Evolutionary conservation across 2,113 vertebrate species (phyloP).

Genomic region (Gobius niger): DNA sequence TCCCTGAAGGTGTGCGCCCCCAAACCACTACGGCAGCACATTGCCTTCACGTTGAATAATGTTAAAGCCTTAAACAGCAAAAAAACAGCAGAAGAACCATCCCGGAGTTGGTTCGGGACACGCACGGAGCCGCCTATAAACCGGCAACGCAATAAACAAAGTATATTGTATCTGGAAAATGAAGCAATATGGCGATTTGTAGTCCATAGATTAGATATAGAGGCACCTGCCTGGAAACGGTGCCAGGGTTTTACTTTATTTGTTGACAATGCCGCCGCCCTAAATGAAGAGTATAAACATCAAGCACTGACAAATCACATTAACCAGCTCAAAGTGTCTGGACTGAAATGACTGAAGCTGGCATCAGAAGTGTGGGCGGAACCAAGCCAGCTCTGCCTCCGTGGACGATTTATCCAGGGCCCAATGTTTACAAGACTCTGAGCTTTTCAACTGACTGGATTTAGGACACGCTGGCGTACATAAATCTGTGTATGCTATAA

Average conservation of each 20-base stretch:
- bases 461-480: conserved; percentile 30
- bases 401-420: conserved; percentile 47
- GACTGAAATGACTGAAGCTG: conserved; percentile 49
- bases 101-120: not conserved
- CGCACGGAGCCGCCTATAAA: not conserved
- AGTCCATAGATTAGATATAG: conserved; percentile 18
- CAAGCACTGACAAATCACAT: conserved; percentile 52
- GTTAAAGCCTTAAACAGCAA: not conserved
- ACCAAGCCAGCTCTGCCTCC: conserved; percentile 36
- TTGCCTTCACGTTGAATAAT: not conserved
- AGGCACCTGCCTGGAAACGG: conserved; percentile 40
- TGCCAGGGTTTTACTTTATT: conserved; percentile 43
- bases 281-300: conserved; percentile 37
- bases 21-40: not conserved
- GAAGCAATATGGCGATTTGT: conserved; percentile 2
- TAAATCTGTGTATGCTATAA: conserved; percentile 15
- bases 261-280: conserved; percentile 53
- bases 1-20: not conserved
- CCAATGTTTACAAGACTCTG: conserved; percentile 49
- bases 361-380: conserved; percentile 50
- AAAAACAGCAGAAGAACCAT: not conserved
- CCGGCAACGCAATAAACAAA: not conserved
- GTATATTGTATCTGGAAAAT: not conserved
- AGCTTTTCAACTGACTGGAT: conserved; percentile 42
- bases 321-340: conserved; percentile 42